A percentile compares a stretch with the other conserved stretches of the same genome.
These are phyloP conservation scores for Nemotelus nigrinus DNA, from an alignment of 2,888 invertebrate genomes.

Conservation along the genomic window DNA sequence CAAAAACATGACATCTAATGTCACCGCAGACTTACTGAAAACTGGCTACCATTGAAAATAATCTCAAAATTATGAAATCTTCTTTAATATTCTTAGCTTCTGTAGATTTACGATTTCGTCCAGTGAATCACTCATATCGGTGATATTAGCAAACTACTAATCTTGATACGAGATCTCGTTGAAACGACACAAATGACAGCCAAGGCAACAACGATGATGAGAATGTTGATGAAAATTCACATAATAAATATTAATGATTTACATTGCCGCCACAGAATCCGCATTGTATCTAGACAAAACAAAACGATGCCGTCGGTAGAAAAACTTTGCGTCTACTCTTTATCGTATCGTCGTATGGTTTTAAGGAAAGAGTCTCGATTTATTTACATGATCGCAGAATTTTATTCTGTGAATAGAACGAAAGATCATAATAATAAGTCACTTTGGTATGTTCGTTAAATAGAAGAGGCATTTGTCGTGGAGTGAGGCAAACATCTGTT, in stretches of 20 bases:
- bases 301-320: slow-evolving; percentile 19
- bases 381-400: slow-evolving; percentile 3
- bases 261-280: slow-evolving; percentile 33
- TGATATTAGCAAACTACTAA: background rate
- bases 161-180: background rate
- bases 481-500: background rate
- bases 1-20: no score
- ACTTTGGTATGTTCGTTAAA: slow-evolving; percentile 9
- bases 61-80: slow-evolving; percentile 36
- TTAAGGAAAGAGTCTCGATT: no score
- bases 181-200: background rate
- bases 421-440: slow-evolving; percentile 19
- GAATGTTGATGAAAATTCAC: slow-evolving; percentile 48
- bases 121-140: background rate
- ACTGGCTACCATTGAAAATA: slow-evolving; percentile 19
- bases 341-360: no score
- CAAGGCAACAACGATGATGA: slow-evolving; percentile 6
- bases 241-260: slow-evolving; percentile 50
- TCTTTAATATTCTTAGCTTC: slow-evolving; percentile 4
- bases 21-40: no score
- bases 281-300: slow-evolving; percentile 13
- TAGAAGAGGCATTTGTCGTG: background rate
- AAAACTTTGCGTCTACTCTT: slow-evolving; percentile 21
- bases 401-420: slow-evolving; percentile 25
- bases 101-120: background rate